Conservation (phyloP, 2,113 vertebrate genomes). For the Pelvicachromis taeniatus region DNA sequence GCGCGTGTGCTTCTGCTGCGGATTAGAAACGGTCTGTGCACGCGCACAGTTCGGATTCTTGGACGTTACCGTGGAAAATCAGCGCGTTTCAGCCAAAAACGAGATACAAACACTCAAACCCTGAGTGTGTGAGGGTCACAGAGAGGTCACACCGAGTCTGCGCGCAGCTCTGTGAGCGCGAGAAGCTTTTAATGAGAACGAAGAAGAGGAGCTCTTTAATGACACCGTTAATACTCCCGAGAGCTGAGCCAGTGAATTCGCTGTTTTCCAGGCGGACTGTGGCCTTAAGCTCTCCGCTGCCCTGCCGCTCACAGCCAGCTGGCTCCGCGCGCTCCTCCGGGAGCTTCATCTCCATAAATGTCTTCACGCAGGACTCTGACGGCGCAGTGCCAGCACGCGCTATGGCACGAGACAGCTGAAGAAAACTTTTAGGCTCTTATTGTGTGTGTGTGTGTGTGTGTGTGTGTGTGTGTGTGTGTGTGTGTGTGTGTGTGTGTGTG, state of each 20-base stretch:
- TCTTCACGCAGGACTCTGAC: not conserved
- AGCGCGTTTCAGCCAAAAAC: not conserved
- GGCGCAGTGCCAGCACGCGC: not conserved
- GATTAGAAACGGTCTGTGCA: not conserved
- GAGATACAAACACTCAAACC: not conserved
- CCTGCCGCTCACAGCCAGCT: not conserved
- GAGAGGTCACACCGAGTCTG: not conserved
- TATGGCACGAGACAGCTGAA: not conserved
- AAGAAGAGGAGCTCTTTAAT: not conserved
- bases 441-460: not conserved
- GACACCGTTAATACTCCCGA: not conserved
- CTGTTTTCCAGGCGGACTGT: not conserved
- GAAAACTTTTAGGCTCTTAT: not conserved
- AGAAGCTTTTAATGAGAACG: not conserved
- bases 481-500: not conserved
- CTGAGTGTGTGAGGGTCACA: not conserved
- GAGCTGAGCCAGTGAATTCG: not conserved
- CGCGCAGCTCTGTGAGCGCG: not conserved
- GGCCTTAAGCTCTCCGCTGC: not conserved
- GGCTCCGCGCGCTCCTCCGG: not conserved
- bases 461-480: not conserved
- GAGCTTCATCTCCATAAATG: not conserved
- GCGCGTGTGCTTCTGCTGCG: not conserved
- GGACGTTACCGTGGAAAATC: not conserved
- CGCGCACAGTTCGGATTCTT: not conserved